phyloP scores from a whole-genome alignment of 2,888 invertebrate species.

The Entomobrya proxima region DNA sequence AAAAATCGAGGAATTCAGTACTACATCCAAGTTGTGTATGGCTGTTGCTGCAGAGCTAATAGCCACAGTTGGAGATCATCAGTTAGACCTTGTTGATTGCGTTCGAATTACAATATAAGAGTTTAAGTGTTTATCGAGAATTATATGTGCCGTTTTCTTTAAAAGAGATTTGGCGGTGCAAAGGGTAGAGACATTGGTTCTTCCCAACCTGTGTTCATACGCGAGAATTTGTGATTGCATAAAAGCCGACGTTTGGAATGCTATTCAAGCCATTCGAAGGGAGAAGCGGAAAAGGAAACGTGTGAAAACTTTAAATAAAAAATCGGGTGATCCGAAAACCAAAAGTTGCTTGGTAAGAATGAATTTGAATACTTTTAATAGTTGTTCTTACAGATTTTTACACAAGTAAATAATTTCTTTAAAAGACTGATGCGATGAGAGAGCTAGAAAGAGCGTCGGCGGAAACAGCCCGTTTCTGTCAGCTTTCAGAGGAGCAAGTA shows the following conservation, averaged over 20 bases:
- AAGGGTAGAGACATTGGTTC: constrained; percentile 58
- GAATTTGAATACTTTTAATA: background rate
- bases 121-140: background rate
- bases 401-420: background rate
- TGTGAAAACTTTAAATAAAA: background rate
- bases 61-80: constrained; percentile 61
- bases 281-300: constrained; percentile 40
- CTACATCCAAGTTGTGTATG: constrained; percentile 65
- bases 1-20: constrained; percentile 62
- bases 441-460: constrained; percentile 59
- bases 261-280: constrained; percentile 36
- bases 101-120: background rate
- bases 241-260: constrained; percentile 53
- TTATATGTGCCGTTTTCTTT: too few species aligned
- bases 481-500: constrained; percentile 57
- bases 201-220: constrained; percentile 54
- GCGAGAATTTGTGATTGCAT: constrained; percentile 63
- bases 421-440: constrained; percentile 45
- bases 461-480: constrained; percentile 51
- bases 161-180: constrained; percentile 63
- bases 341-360: constrained; percentile 43
- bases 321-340: constrained; percentile 35
- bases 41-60: constrained; percentile 58
- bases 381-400: background rate
- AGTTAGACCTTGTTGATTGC: constrained; percentile 30